Base-by-base conservation (phyloP, 1,140 invertebrate genomes). In the Planococcus citri region DNA sequence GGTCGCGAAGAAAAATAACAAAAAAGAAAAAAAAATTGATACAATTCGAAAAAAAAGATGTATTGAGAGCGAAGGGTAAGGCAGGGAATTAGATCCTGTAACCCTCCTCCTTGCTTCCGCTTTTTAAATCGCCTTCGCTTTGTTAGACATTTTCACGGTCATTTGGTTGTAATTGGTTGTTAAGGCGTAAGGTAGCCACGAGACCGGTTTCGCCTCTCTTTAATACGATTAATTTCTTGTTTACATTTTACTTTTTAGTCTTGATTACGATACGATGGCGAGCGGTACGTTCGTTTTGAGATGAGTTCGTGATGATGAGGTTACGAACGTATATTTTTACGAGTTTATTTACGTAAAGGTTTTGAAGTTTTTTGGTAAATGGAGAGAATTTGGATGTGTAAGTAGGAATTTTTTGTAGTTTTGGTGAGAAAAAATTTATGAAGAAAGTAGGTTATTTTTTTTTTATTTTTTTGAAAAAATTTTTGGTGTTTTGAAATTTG, bases 11-110 rank as follows among this genome's bases (percentile, higher is more conserved):
- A 64, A 64, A 60, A 27, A 27, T 25, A 64, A 64, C 17, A 64
- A 64, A 64, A 33, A 64, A 64, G 24, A 64, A 64, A 64, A 64
- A 33, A 64, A 64, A 64, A 64, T 64, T 64, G 25, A 64, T 64
- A 64, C 41, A 51, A 51, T 51, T 51, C 41, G 41, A 51, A 51
- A 51, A 51, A 51, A 27, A 64, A 64, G 20, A 6, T 60, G 20
- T 60, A 6, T 60, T 60, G 8, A 8, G n/a, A 6, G 41, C n/a
- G 41, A 51, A 51, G 41, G 41, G 41, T 51, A 33, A 33, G 12
- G 41, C 41, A 51, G 41, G 41, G 41, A 51, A 20, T 51, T 51
- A 51, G 41, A 51, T 51, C 41, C 41, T 25, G 60, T 64, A 64
- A 64, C 25, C 60, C 60, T 64, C 60, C 60, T 27, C 60, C 60